These are phyloP conservation scores for Rynchops niger DNA, from an alignment of 2,113 vertebrate genomes.

Conservation along the genomic window DNA sequence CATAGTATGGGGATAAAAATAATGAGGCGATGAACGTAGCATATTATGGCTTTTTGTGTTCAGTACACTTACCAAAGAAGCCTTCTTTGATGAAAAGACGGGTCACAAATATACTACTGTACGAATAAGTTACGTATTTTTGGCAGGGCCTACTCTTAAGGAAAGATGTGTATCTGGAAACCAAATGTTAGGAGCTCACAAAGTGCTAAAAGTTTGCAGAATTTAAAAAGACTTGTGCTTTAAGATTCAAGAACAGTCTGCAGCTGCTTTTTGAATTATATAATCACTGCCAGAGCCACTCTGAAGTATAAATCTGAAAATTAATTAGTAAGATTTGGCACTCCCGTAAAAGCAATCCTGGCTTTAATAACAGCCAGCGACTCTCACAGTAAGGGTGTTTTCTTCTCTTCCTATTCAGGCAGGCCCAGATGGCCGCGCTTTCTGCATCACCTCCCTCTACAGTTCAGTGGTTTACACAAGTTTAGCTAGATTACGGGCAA, in stretches of 20 bases:
- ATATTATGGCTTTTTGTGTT: neutral
- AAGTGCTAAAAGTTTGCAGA: neutral
- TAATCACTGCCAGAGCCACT: neutral
- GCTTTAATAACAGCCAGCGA: neutral
- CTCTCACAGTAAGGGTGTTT: neutral
- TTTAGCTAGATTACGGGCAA: neutral
- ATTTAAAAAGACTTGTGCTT: neutral
- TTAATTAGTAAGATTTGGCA: conserved; percentile 46
- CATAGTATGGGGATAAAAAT: neutral
- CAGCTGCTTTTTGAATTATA: neutral
- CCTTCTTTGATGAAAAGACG: neutral
- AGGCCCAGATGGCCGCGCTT: neutral
- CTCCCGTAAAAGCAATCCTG: neutral
- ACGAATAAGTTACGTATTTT: neutral
- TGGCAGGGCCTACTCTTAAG: neutral
- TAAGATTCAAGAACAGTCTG: neutral
- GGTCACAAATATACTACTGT: neutral
- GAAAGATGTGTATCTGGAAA: neutral
- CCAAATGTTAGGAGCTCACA: neutral
- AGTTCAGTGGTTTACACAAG: neutral
- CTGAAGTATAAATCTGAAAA: conserved; percentile 43
- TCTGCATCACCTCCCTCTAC: conserved; percentile 25
- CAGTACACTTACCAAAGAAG: neutral
- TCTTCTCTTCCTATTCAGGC: conserved; percentile 14
- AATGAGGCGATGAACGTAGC: neutral